These are phyloP conservation scores for Rhinoptilus africanus DNA, from an alignment of 2,113 vertebrate genomes.

Conservation along the genomic window DNA sequence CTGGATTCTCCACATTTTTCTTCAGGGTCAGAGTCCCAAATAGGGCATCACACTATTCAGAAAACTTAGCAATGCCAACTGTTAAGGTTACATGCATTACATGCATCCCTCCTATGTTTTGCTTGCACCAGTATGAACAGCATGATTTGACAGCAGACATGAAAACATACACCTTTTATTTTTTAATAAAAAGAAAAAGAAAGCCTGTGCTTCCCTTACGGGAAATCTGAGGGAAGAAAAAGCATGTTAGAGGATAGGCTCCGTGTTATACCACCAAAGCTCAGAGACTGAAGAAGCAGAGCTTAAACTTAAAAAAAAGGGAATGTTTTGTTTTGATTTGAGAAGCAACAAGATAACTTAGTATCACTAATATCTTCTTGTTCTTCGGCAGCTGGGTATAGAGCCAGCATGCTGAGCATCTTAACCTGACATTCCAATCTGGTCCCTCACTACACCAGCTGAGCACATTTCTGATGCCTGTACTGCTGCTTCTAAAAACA, in stretches of 20 bases:
- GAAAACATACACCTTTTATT: neutral
- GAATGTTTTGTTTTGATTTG: neutral
- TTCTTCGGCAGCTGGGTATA: neutral
- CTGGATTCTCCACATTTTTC: neutral
- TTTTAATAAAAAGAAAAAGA: neutral
- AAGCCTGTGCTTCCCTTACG: neutral
- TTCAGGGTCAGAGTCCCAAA: neutral
- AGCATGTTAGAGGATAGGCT: neutral
- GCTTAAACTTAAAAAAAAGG: neutral
- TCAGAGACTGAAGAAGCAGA: neutral
- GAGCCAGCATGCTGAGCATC: neutral
- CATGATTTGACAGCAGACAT: neutral
- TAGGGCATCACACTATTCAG: neutral
- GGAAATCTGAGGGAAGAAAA: neutral
- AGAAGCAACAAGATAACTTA: neutral
- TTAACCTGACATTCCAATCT: neutral
- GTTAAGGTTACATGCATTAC: neutral
- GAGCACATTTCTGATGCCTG: neutral
- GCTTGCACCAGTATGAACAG: neutral
- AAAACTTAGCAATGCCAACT: neutral
- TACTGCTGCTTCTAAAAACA: neutral
- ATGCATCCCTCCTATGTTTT: neutral
- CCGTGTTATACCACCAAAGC: neutral
- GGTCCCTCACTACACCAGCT: neutral
- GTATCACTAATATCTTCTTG: neutral